Conservation (phyloP, 1,140 invertebrate species). For the Probaryconus sp. region DNA sequence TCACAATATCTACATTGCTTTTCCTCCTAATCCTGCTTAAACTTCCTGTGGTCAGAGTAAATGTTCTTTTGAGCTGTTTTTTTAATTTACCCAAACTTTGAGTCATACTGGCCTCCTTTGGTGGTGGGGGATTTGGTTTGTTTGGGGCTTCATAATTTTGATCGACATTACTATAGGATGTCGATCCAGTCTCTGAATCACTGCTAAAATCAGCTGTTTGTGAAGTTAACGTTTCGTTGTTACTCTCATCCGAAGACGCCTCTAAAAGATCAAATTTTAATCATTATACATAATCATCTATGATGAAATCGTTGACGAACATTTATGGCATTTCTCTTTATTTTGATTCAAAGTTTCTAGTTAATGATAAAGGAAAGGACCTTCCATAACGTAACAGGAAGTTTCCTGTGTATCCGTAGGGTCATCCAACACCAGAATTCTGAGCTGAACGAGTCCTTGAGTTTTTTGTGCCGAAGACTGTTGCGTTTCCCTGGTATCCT, state of each 20-base stretch:
- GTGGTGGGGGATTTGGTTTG: constrained; percentile 70
- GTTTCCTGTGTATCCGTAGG: constrained; percentile 72
- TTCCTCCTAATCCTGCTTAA: constrained; percentile 70
- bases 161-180: constrained; percentile 24
- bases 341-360: too few species aligned
- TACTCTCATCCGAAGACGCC: constrained; percentile 72
- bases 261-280: too few species aligned
- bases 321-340: too few species aligned
- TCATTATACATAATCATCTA: too few species aligned
- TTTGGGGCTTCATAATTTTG: constrained; percentile 60
- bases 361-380: too few species aligned
- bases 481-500: constrained; percentile 1
- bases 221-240: constrained; percentile 71
- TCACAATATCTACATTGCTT: constrained; percentile 47
- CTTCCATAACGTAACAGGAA: constrained; percentile 76
- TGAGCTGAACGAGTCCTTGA: constrained; percentile 71
- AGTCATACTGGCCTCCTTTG: constrained; percentile 70
- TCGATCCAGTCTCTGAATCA: constrained; percentile 63
- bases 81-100: constrained; percentile 70
- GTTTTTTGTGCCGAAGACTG: constrained; percentile 33
- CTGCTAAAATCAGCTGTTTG: constrained; percentile 68
- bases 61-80: constrained; percentile 72
- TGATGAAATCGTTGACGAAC: too few species aligned
- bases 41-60: constrained; percentile 76
- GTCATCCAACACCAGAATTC: constrained; percentile 68